Percentiles rank a stretch among this genome's conserved stretches.
These are phyloP conservation scores for Puffinus mauretanicus DNA, from an alignment of 2,113 vertebrate species.

Conservation along the genomic window DNA sequence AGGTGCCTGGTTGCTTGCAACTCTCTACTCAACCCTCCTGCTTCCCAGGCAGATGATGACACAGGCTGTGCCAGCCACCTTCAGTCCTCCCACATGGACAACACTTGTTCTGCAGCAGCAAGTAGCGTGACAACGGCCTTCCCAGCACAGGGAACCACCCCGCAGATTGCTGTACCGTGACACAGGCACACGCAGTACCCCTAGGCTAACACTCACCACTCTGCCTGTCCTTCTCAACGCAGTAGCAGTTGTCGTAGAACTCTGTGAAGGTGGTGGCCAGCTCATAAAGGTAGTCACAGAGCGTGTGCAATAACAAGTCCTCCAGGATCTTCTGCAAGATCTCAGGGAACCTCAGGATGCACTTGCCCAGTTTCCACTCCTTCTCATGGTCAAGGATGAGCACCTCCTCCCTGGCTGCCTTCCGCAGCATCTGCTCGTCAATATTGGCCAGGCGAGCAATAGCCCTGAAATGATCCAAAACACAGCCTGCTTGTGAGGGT, in stretches of 20 bases:
- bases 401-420: conserved; percentile 81
- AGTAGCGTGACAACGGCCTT: neutral
- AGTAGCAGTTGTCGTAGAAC: conserved; percentile 98
- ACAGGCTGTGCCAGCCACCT: neutral
- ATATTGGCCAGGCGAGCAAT: conserved; percentile 91
- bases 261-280: conserved; percentile 97
- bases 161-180: fast-evolving
- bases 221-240: conserved; percentile 94
- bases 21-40: neutral
- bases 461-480: conserved; percentile 73
- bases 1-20: neutral
- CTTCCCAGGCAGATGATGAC: neutral
- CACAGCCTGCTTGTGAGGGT: neutral
- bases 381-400: conserved; percentile 91
- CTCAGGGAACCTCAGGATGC: conserved; percentile 93
- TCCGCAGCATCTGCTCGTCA: conserved; percentile 79
- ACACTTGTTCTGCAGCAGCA: neutral
- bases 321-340: conserved; percentile 94
- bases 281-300: conserved; percentile 97
- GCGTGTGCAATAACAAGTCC: conserved; percentile 89
- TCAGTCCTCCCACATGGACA: neutral
- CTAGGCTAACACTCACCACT: conserved; percentile 77
- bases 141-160: neutral
- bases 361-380: conserved; percentile 95
- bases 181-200: neutral